Evolutionary conservation across 2,113 vertebrate species (phyloP).

Genomic region (Dolichallabes microphthalmus): DNA sequence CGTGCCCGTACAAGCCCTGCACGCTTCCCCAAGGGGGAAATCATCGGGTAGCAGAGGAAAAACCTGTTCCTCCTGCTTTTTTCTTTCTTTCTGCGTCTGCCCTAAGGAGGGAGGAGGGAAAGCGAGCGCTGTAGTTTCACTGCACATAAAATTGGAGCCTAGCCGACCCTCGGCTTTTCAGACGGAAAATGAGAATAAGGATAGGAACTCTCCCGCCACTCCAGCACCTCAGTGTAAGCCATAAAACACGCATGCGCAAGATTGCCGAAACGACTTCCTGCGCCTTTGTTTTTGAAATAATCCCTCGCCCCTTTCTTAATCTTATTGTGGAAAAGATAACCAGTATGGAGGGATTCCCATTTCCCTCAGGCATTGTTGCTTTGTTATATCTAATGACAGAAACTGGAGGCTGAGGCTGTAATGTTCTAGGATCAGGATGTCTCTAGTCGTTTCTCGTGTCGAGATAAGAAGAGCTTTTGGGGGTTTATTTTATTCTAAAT

Average conservation of each 20-base stretch:
- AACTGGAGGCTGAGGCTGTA: background rate
- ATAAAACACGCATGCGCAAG: background rate
- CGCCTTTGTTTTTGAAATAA: constrained; percentile 10
- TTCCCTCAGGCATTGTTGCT: constrained; percentile 32
- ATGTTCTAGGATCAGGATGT: background rate
- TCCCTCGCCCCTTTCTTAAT: background rate
- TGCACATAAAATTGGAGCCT: constrained; percentile 40
- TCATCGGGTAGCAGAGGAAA: constrained; percentile 57
- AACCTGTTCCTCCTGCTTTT: constrained; percentile 60
- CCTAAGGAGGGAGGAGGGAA: constrained; percentile 37
- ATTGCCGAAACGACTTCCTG: constrained; percentile 26
- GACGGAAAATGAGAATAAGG: background rate
- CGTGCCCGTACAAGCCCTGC: constrained; percentile 64
- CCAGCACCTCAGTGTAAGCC: background rate
- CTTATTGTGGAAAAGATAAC: constrained; percentile 21
- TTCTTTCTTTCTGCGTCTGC: constrained; percentile 9
- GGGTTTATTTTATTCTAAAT: background rate
- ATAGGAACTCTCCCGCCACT: background rate
- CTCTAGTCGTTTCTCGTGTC: background rate
- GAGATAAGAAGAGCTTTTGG: background rate
- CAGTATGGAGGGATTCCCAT: constrained; percentile 36
- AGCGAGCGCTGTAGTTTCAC: constrained; percentile 45
- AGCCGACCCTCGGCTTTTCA: constrained; percentile 17
- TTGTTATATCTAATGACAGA: constrained; percentile 19
- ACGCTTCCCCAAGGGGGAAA: constrained; percentile 52